Evolutionary conservation across 2,888 invertebrate species (phyloP).

Genomic region (Tenthredo distinguenda): DNA sequence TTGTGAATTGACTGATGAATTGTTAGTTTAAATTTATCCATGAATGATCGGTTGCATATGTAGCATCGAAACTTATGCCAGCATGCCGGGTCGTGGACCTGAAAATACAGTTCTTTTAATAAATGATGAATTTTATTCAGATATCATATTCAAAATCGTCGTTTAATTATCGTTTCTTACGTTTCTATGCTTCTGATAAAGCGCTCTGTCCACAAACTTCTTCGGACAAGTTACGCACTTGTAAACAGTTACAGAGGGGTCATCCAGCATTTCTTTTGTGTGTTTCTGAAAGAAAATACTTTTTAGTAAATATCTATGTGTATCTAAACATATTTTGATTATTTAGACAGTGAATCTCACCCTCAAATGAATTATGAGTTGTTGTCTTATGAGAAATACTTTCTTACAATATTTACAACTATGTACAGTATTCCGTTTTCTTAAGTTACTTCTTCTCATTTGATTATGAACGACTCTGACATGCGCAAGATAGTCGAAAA

Average conservation of each 20-base stretch:
- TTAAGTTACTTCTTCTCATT: slow-evolving; percentile 59
- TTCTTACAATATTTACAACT: slow-evolving; percentile 63
- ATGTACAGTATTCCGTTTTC: slow-evolving; percentile 57
- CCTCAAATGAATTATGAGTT: slow-evolving; percentile 61
- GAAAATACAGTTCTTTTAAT: neutral
- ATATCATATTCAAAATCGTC: neutral
- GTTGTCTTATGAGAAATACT: slow-evolving; percentile 60
- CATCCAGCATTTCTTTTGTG: slow-evolving; percentile 64
- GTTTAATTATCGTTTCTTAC: slow-evolving; percentile 56
- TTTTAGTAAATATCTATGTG: neutral
- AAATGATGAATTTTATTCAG: neutral
- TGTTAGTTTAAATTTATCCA: slow-evolving; percentile 62
- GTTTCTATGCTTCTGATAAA: slow-evolving; percentile 66
- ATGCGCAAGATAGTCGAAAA: slow-evolving; percentile 62
- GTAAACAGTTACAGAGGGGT: slow-evolving; percentile 60
- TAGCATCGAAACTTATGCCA: slow-evolving; percentile 56
- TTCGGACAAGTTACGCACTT: slow-evolving; percentile 67
- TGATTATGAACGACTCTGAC: slow-evolving; percentile 59
- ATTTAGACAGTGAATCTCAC: slow-evolving; percentile 50
- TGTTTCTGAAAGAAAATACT: slow-evolving; percentile 60
- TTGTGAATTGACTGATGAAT: slow-evolving; percentile 66
- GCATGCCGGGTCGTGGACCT: slow-evolving; percentile 56
- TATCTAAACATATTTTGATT: neutral
- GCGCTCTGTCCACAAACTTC: slow-evolving; percentile 65
- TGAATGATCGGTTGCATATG: slow-evolving; percentile 64